Base-by-base conservation (phyloP, 2,888 invertebrate genomes). In the Trichacis sp. region DNA sequence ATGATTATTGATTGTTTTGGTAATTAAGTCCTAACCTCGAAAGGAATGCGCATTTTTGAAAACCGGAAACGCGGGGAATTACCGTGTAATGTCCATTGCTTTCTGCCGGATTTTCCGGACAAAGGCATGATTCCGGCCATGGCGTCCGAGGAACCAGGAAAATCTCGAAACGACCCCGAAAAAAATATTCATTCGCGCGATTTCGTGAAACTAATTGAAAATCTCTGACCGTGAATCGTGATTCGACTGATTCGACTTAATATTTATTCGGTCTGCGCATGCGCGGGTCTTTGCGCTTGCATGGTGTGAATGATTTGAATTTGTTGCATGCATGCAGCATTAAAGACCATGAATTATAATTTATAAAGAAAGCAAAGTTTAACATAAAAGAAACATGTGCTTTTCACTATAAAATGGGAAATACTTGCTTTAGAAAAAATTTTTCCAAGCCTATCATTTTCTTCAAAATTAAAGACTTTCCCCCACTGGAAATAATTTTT, bases 31-130 rank as follows among this genome's bases (percentile, higher is more conserved):
- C 33, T n/a, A 33, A 33, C 33, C 33, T 33, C 33, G n/a, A 33
- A 38, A 42, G 1, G 12, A 53, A n/a, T n/a, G n/a, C n/a, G n/a
- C n/a, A n/a, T n/a, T n/a, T n/a, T 52, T 18, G 11, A n/a, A 30
- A 0, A 14, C 9, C 36, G 12, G 29, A 45, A 19, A 45, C 38
- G 14, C 15, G 9, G 9, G 11, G 57, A 59, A 71, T 85, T 89
- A 92, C 92, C 91, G 86, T 91, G 91, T 74, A 92, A 85, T 78
- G 90, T 90, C 92, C 92, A 92, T 78, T 91, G 90, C 85, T 92
- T 92, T 78, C 92, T 86, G 72, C 90, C 90, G 82, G 90, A 88
- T 79, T 89, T 88, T 69, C 87, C 85, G 70, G 87, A 85, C 61
- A 86, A 77, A 42, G 88, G 87, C 70, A 89, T 87, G 64, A 87